Evolutionary conservation across 2,797 vertebrate genomes (phyloP).

Genomic region (Oreortyx pictus): DNA sequence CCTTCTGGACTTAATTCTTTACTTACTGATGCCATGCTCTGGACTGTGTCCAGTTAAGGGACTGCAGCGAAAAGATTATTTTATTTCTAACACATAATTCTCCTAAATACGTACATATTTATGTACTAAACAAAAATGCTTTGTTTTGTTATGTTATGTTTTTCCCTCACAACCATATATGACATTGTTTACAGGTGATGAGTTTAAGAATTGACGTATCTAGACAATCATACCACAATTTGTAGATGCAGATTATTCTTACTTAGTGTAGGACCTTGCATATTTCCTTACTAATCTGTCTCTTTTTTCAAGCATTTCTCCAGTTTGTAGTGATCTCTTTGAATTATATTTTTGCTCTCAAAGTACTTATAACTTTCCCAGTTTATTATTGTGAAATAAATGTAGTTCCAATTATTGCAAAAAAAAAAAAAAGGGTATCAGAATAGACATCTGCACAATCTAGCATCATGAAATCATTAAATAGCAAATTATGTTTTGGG

Average conservation of each 20-base stretch:
- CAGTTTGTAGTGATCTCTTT: not conserved
- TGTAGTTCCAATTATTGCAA: not conserved
- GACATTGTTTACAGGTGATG: not conserved
- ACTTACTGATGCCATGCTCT: not conserved
- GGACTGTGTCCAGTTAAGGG: not conserved
- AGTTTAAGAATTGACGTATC: not conserved
- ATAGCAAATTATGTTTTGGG: not conserved
- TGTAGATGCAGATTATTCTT: not conserved
- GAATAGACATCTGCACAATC: not conserved
- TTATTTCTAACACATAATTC: not conserved
- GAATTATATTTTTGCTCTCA: not conserved
- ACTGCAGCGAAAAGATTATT: not conserved
- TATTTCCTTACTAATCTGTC: not conserved
- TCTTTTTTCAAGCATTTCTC: not conserved
- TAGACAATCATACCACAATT: not conserved
- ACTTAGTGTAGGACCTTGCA: not conserved
- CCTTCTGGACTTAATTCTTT: not conserved
- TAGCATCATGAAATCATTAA: not conserved
- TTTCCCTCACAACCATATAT: not conserved
- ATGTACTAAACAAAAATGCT: not conserved
- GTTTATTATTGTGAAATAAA: not conserved
- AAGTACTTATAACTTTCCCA: not conserved
- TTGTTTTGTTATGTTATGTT: not conserved
- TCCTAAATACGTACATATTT: not conserved
- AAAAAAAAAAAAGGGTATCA: not conserved